These are phyloP conservation scores for Onychostoma macrolepis DNA, from an alignment of 2,113 vertebrate species.

Conservation along the genomic window DNA sequence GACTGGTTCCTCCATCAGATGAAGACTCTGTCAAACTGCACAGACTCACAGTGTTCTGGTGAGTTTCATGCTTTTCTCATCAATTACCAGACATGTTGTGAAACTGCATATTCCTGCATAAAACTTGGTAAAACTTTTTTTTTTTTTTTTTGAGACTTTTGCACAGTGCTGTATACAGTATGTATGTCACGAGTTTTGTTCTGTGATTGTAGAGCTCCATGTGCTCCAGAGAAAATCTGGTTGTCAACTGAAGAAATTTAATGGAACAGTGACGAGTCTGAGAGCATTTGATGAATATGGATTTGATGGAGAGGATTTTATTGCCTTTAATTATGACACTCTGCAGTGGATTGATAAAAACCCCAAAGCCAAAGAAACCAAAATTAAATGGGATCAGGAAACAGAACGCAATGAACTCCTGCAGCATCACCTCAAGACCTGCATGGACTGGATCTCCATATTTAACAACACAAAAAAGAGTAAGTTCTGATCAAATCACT, in stretches of 20 bases:
- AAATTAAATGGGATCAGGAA: neutral
- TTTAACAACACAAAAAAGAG: neutral
- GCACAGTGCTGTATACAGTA: no score
- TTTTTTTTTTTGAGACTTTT: no score
- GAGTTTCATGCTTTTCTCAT: neutral
- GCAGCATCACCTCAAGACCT: neutral
- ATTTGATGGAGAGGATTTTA: slow-evolving; percentile 2
- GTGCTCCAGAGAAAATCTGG: neutral
- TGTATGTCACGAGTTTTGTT: neutral
- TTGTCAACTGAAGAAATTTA: neutral
- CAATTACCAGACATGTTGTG: no score
- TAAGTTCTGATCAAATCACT: neutral
- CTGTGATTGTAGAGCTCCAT: neutral
- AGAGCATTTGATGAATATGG: neutral
- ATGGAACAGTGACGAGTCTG: neutral
- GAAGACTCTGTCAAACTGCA: neutral
- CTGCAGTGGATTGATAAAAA: neutral
- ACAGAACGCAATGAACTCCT: neutral
- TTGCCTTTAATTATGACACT: neutral
- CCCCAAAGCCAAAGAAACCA: neutral
- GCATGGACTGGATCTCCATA: neutral
- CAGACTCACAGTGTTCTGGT: neutral
- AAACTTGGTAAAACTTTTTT: no score
- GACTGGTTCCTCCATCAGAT: no score
- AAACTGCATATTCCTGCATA: no score